These are phyloP conservation scores for Tenebrio molitor DNA, from an alignment of 1,140 invertebrate species.

Conservation along the genomic window DNA sequence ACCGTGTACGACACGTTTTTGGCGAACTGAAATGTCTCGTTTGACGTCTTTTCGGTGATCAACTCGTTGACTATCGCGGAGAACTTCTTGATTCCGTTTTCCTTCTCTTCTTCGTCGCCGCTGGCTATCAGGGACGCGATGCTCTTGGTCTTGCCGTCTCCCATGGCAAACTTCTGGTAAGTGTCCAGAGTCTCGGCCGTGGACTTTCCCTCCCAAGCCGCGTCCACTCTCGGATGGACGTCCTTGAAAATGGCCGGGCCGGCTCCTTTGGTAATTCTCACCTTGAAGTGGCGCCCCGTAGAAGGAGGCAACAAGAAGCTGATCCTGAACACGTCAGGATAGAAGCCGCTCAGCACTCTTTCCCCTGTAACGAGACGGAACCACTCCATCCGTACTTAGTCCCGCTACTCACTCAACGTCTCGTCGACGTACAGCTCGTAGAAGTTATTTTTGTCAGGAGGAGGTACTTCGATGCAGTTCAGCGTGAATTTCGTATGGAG, in stretches of 20 bases:
- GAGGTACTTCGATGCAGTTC: background rate
- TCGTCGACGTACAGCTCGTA: background rate
- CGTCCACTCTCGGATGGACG: background rate
- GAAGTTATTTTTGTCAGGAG: background rate
- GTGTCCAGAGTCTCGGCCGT: background rate
- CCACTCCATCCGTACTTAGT: background rate
- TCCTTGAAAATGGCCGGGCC: background rate
- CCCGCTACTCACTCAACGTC: background rate
- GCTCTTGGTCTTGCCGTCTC: background rate
- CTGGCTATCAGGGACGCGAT: background rate
- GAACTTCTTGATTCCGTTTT: too few relatives aligned
- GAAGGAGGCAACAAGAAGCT: conserved; percentile 8
- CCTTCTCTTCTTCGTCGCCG: too few relatives aligned
- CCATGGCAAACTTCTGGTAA: background rate
- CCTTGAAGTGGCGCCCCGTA: background rate
- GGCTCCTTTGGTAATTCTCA: background rate
- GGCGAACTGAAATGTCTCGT: too few relatives aligned
- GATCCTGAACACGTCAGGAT: background rate
- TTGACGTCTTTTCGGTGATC: too few relatives aligned
- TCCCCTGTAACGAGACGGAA: background rate
- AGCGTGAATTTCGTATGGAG: background rate
- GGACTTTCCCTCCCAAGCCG: background rate
- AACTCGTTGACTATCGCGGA: too few relatives aligned
- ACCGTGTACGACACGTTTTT: too few relatives aligned
- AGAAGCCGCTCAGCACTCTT: background rate